phyloP scores from a whole-genome alignment of 1,140 invertebrate genomes.

The Aphis gossypii region DNA sequence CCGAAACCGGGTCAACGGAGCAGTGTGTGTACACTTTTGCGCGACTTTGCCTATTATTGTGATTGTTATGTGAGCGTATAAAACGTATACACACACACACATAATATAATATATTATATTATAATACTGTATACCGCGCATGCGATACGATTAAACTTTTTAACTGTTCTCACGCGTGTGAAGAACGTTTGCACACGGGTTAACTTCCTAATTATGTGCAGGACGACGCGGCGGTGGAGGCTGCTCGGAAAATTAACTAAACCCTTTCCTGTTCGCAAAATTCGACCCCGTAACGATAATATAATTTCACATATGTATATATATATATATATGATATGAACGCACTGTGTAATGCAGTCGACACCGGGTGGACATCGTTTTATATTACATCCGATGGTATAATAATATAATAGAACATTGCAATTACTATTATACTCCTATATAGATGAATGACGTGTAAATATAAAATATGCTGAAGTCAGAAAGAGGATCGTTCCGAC shows the following conservation, averaged over 20 bases:
- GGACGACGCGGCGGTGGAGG: not conserved
- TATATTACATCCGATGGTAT: not conserved
- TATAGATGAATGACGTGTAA: too few relatives aligned
- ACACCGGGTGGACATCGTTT: not conserved
- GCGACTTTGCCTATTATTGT: not conserved
- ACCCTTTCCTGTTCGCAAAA: not conserved
- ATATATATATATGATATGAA: too few relatives aligned
- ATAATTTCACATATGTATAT: not conserved
- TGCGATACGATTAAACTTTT: slow-evolving; percentile 6
- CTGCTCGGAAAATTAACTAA: slow-evolving; percentile 14
- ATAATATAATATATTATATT: not conserved
- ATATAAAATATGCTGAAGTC: too few relatives aligned
- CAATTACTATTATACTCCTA: too few relatives aligned
- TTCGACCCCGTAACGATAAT: not conserved
- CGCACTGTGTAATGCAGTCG: too few relatives aligned
- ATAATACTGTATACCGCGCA: not conserved
- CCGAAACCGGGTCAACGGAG: not conserved
- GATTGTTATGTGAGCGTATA: not conserved
- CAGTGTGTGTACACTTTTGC: not conserved
- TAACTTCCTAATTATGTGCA: slow-evolving; percentile 2
- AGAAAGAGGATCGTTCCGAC: too few relatives aligned
- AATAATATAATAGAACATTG: not conserved
- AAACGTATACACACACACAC: not conserved
- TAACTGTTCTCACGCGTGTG: slow-evolving; percentile 12
- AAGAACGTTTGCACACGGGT: not conserved